A percentile compares a stretch with the other conserved stretches of the same genome.
These are phyloP conservation scores for Etheostoma perlongum DNA, from an alignment of 2,797 vertebrate species.

Conservation along the genomic window DNA sequence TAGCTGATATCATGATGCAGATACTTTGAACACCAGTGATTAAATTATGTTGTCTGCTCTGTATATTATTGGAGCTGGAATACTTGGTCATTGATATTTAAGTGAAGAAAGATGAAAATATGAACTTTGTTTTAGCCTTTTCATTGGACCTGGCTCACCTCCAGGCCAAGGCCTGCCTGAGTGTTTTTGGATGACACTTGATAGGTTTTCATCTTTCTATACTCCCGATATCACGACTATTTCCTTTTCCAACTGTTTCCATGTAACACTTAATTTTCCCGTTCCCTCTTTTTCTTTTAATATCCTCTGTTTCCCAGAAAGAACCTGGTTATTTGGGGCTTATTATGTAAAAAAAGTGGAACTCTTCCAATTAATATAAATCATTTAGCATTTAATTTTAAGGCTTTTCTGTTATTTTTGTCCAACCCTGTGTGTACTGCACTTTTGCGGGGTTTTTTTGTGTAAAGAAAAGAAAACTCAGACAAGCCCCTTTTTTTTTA, in stretches of 20 bases:
- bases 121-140: neutral
- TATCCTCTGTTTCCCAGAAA: neutral
- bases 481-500: neutral
- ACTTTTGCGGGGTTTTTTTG: neutral
- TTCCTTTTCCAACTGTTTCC: neutral
- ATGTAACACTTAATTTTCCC: neutral
- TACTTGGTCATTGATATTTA: neutral
- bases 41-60: neutral
- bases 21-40: conserved; percentile 5
- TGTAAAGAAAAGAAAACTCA: neutral
- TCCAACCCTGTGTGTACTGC: neutral
- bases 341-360: neutral
- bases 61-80: accelerated
- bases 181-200: neutral
- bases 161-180: neutral
- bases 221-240: neutral
- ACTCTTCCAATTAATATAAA: neutral
- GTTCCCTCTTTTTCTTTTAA: neutral
- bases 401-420: neutral
- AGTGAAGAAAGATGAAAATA: conserved; percentile 1
- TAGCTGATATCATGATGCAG: neutral
- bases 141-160: neutral
- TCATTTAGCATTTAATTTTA: neutral
- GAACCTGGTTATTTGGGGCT: neutral
- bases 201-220: conserved; percentile 17